phyloP scores from a whole-genome alignment of 2,888 invertebrate species.

The Empis livida region DNA sequence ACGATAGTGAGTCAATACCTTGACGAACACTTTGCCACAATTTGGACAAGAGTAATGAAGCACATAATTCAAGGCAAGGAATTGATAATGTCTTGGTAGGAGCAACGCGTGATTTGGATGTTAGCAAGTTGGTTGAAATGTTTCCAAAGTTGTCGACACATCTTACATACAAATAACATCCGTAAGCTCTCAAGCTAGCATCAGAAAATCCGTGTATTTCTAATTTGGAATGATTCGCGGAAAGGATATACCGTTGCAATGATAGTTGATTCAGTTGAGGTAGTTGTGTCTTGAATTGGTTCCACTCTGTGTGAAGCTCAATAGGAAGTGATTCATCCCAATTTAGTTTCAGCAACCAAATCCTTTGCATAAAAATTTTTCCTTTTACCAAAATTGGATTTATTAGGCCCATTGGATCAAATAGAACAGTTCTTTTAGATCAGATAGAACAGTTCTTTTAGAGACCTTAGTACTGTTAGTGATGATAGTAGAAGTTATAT shows the following conservation, averaged over 20 bases:
- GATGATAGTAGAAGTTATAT: neutral
- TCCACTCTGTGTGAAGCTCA: slow-evolving; percentile 5
- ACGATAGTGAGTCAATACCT: neutral
- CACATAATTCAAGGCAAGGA: neutral
- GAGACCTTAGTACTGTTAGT: neutral
- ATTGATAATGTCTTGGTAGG: neutral
- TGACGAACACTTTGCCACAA: neutral
- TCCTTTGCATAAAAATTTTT: slow-evolving; percentile 9
- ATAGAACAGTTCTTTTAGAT: slow-evolving; percentile 6
- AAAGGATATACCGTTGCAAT: no score
- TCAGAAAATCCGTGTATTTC: slow-evolving; percentile 1
- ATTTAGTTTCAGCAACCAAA: slow-evolving; percentile 8
- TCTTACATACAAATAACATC: neutral
- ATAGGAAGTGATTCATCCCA: slow-evolving; percentile 10
- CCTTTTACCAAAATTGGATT: slow-evolving; percentile 9
- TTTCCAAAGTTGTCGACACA: neutral
- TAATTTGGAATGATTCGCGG: no score
- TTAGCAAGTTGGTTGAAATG: neutral
- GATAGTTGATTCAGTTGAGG: no score
- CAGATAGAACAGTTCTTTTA: slow-evolving; percentile 7
- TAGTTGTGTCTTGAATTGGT: no score
- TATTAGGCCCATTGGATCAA: slow-evolving; percentile 11
- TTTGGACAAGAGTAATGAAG: neutral
- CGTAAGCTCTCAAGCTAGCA: neutral
- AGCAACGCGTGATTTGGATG: neutral